Percentiles rank a stretch among this genome's conserved stretches.
These are phyloP conservation scores for Melanchra persicariae DNA, from an alignment of 2,888 invertebrate species.

Conservation along the genomic window DNA sequence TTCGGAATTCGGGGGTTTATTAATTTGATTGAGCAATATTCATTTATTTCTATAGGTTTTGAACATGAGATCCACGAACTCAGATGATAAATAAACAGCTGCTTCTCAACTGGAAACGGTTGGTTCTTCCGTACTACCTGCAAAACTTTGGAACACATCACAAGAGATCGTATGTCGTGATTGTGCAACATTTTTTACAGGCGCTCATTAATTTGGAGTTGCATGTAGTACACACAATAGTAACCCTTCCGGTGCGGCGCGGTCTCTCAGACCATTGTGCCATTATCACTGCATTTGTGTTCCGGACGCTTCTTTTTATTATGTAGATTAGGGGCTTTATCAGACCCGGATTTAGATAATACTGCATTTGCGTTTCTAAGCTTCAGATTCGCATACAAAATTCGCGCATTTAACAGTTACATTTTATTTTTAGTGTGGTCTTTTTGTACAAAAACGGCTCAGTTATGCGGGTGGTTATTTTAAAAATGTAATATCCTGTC, in stretches of 20 bases:
- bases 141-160: slow-evolving; percentile 77
- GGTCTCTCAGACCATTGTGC: slow-evolving; percentile 81
- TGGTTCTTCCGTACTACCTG: slow-evolving; percentile 47
- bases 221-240: slow-evolving; percentile 86
- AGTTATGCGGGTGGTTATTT: slow-evolving; percentile 56
- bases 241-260: slow-evolving; percentile 84
- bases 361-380: slow-evolving; percentile 70
- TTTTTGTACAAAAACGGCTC: slow-evolving; percentile 15
- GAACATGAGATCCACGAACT: background rate
- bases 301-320: slow-evolving; percentile 88
- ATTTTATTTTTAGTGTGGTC: slow-evolving; percentile 39
- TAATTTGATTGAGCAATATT: background rate
- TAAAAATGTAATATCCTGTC: slow-evolving; percentile 37
- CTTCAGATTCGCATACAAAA: slow-evolving; percentile 68
- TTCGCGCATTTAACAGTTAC: slow-evolving; percentile 60
- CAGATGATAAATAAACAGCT: background rate
- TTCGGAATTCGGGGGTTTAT: background rate
- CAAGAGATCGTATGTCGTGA: slow-evolving; percentile 86
- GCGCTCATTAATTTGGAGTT: slow-evolving; percentile 89
- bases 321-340: slow-evolving; percentile 88
- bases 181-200: slow-evolving; percentile 88
- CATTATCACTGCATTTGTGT: slow-evolving; percentile 85
- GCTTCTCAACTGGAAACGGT: background rate
- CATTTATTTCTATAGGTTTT: background rate
- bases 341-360: slow-evolving; percentile 82